These are phyloP conservation scores for Rana temporaria DNA, from an alignment of 2,113 vertebrate genomes.

Conservation along the genomic window DNA sequence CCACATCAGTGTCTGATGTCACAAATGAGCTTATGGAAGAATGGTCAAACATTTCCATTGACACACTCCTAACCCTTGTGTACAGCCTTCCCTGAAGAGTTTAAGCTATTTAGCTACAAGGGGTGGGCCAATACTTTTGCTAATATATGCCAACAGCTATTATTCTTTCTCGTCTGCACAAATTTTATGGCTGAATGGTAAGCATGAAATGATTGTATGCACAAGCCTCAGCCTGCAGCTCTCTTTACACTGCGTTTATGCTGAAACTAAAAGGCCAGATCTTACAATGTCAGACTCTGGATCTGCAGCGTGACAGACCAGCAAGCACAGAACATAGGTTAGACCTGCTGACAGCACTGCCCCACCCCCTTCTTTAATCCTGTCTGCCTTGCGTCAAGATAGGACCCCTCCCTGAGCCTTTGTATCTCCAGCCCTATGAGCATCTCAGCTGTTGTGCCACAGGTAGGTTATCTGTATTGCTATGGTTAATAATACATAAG, in stretches of 20 bases:
- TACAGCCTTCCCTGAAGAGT: too few species aligned
- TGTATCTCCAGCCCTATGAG: neutral
- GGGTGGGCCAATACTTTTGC: neutral
- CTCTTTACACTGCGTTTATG: neutral
- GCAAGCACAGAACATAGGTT: neutral
- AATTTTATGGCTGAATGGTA: slow-evolving; percentile 1
- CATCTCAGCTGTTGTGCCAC: neutral
- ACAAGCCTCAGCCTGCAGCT: slow-evolving; percentile 14
- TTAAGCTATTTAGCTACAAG: neutral
- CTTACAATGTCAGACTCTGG: slow-evolving; percentile 11
- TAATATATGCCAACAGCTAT: neutral
- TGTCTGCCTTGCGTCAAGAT: slow-evolving; percentile 13
- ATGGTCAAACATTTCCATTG: too few species aligned
- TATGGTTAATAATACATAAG: slow-evolving; percentile 10
- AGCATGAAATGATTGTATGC: slow-evolving; percentile 4
- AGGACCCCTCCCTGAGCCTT: neutral
- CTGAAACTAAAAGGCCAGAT: slow-evolving; percentile 12
- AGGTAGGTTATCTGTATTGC: slow-evolving; percentile 18
- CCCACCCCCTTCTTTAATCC: neutral
- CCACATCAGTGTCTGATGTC: too few species aligned
- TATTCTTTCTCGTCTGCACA: neutral
- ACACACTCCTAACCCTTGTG: too few species aligned
- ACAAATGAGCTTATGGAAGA: too few species aligned
- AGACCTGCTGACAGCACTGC: slow-evolving; percentile 22
- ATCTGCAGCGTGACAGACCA: neutral